These are phyloP conservation scores for Periophthalmodon schlosseri DNA, from an alignment of 2,113 vertebrate genomes.

Conservation along the genomic window DNA sequence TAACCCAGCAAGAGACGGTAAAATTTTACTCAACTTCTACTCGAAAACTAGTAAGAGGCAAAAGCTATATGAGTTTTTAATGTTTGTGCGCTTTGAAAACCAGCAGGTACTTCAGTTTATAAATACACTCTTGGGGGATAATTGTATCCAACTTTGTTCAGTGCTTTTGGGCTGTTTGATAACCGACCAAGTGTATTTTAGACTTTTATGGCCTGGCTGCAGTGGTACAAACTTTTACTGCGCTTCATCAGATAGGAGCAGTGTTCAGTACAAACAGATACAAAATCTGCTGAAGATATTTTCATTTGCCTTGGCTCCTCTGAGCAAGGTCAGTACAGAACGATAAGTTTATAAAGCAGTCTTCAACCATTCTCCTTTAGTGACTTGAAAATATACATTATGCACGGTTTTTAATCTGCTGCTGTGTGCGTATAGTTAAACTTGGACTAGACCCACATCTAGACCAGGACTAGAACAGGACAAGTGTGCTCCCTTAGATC, in stretches of 20 bases:
- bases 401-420: no score
- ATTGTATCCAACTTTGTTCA: neutral
- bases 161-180: neutral
- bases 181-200: slow-evolving; percentile 1
- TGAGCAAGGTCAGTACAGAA: neutral
- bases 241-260: neutral
- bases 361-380: neutral
- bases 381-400: no score
- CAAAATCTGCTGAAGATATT: neutral
- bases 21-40: neutral
- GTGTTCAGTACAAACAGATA: neutral
- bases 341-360: neutral
- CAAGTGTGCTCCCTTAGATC: no score
- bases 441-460: no score
- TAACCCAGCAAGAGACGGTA: neutral
- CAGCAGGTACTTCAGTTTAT: neutral
- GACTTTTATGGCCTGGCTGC: neutral
- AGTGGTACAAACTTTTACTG: neutral
- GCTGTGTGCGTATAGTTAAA: neutral
- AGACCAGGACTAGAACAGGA: neutral
- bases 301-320: neutral
- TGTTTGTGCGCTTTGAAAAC: neutral
- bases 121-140: neutral
- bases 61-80: neutral
- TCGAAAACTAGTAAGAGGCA: neutral